A percentile compares a stretch with the other conserved stretches of the same genome.
Conservation (phyloP, 2,113 vertebrate genomes). For the Natator depressus region DNA sequence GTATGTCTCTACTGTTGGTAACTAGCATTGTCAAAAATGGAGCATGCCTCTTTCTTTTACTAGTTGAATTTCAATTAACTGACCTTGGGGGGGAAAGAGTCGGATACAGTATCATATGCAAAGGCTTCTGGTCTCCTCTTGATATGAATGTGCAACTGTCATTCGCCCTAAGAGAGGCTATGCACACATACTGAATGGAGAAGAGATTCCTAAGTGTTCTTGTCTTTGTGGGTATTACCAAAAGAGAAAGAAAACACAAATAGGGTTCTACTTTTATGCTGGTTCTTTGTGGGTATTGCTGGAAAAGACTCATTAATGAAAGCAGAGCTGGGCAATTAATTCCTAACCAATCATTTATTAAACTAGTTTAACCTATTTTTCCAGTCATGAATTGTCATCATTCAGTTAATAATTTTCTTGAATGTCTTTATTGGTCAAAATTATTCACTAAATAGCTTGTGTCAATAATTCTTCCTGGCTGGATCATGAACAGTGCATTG, state of each 20-base stretch:
- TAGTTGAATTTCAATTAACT: not conserved
- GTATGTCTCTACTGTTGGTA: not conserved
- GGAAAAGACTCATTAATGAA: not conserved
- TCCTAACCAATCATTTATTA: not conserved
- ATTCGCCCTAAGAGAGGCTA: not conserved
- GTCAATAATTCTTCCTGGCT: not conserved
- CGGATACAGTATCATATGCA: not conserved
- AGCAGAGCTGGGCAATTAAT: not conserved
- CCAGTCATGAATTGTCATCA: not conserved
- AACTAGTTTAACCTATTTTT: not conserved
- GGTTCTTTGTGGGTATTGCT: accelerated
- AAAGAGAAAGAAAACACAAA: not conserved
- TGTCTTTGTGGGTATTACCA: not conserved
- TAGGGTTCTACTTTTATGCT: not conserved
- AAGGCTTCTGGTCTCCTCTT: not conserved
- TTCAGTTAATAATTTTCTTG: not conserved
- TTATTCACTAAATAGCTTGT: not conserved
- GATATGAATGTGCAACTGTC: not conserved
- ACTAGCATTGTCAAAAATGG: not conserved
- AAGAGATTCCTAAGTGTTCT: not conserved
- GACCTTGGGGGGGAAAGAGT: not conserved
- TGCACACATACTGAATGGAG: not conserved
- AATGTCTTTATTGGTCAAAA: not conserved
- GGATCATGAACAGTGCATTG: not conserved
- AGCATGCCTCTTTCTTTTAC: not conserved